Evolutionary conservation across 2,113 vertebrate species (phyloP).

Genomic region (Chionis minor): DNA sequence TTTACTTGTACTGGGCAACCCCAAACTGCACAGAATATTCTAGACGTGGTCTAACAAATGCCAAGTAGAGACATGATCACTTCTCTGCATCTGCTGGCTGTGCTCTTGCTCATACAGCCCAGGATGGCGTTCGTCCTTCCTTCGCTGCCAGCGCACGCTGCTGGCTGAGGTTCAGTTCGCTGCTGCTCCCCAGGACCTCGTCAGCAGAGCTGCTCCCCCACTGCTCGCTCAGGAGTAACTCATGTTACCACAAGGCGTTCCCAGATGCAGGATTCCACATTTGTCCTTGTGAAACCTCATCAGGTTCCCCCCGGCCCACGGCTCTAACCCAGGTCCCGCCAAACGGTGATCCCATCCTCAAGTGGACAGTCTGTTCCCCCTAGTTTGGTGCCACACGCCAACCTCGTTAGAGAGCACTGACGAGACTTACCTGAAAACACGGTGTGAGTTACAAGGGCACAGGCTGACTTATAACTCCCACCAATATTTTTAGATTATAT

Average conservation of each 20-base stretch:
- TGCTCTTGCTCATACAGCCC: background rate
- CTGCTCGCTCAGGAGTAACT: background rate
- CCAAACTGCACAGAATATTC: background rate
- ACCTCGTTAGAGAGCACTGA: fast-evolving
- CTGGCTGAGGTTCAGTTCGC: background rate
- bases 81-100: background rate
- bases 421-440: background rate
- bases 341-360: background rate
- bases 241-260: no score
- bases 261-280: background rate
- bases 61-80: background rate
- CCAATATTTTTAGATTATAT: background rate
- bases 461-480: background rate
- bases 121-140: background rate
- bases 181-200: background rate
- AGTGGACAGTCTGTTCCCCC: background rate
- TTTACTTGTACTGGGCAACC: background rate
- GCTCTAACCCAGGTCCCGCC: background rate
- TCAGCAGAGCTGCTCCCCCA: background rate
- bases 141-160: background rate
- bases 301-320: background rate
- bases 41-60: background rate
- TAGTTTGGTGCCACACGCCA: background rate
- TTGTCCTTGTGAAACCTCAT: background rate
- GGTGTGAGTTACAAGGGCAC: background rate